Conservation (phyloP, 2,888 invertebrate species). For the Oxycera nigricornis region DNA sequence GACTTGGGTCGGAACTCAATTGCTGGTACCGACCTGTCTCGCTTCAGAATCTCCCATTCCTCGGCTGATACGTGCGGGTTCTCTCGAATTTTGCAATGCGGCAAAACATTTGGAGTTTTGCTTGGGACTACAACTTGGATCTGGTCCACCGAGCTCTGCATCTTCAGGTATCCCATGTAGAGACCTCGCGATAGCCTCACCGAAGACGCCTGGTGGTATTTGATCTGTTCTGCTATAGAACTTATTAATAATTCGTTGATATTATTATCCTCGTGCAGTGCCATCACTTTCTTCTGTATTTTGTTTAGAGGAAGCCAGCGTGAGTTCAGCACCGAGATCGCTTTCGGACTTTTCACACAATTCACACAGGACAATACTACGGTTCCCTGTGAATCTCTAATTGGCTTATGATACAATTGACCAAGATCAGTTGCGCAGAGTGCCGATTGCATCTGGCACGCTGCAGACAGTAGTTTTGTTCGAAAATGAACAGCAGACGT, state of each 20-base stretch:
- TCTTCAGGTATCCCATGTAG: conserved; percentile 94
- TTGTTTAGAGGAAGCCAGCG: conserved; percentile 92
- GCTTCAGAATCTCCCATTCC: conserved; percentile 92
- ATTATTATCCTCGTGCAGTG: conserved; percentile 75
- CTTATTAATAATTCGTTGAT: conserved; percentile 85
- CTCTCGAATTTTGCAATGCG: conserved; percentile 90
- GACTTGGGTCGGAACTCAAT: conserved; percentile 60
- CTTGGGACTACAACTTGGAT: conserved; percentile 92
- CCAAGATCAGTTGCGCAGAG: conserved; percentile 93
- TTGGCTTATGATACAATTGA: conserved; percentile 89
- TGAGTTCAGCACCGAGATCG: conserved; percentile 87
- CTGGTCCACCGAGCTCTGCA: conserved; percentile 94
- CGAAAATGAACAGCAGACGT: conserved; percentile 92
- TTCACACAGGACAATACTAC: conserved; percentile 89
- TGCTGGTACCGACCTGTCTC: conserved; percentile 63
- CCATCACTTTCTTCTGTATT: conserved; percentile 78
- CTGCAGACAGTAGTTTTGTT: conserved; percentile 89
- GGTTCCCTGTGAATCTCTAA: conserved; percentile 88
- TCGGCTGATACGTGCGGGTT: conserved; percentile 97
- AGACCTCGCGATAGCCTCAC: conserved; percentile 85
- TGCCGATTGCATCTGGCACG: conserved; percentile 91
- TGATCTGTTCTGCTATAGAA: conserved; percentile 82
- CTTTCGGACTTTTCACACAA: conserved; percentile 71
- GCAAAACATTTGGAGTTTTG: conserved; percentile 92
- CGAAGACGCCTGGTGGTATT: conserved; percentile 73